A percentile compares a stretch with the other conserved stretches of the same genome.
Conservation (phyloP, 2,797 vertebrate genomes). For the Todus mexicanus region DNA sequence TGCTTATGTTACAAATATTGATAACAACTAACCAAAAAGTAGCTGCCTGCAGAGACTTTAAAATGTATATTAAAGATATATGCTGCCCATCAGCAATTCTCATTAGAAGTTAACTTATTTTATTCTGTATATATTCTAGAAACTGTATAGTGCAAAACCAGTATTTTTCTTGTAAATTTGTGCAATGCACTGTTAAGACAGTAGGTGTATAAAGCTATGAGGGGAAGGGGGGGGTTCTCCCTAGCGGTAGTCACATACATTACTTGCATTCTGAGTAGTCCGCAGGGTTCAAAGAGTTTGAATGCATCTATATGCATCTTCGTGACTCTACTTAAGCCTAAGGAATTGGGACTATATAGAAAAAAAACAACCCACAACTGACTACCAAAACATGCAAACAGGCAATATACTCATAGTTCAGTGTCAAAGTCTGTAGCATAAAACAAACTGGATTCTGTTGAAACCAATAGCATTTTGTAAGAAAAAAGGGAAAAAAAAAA, state of each 20-base stretch:
- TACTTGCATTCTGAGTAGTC: constrained; percentile 45
- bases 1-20: constrained; percentile 86
- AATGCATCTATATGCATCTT: constrained; percentile 33
- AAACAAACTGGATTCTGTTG: constrained; percentile 72
- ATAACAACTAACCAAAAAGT: constrained; percentile 98
- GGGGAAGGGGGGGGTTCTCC: constrained; percentile 70
- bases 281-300: constrained; percentile 56
- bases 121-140: constrained; percentile 99
- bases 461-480: constrained; percentile 71
- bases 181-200: constrained; percentile 95
- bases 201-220: constrained; percentile 85
- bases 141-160: constrained; percentile 96
- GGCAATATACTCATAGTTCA: constrained; percentile 57
- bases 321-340: constrained; percentile 44
- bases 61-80: constrained; percentile 83
- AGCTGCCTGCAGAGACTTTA: constrained; percentile 97
- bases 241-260: constrained; percentile 11
- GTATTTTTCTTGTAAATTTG: constrained; percentile 96
- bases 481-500: constrained; percentile 32
- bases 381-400: constrained; percentile 73
- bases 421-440: constrained; percentile 66
- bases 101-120: constrained; percentile 98
- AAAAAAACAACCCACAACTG: constrained; percentile 36
- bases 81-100: constrained; percentile 90
- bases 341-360: constrained; percentile 50